Percentiles rank a stretch among this genome's conserved stretches.
Conservation (phyloP, 2,797 vertebrate species). For the Enteromius paludinosus region DNA sequence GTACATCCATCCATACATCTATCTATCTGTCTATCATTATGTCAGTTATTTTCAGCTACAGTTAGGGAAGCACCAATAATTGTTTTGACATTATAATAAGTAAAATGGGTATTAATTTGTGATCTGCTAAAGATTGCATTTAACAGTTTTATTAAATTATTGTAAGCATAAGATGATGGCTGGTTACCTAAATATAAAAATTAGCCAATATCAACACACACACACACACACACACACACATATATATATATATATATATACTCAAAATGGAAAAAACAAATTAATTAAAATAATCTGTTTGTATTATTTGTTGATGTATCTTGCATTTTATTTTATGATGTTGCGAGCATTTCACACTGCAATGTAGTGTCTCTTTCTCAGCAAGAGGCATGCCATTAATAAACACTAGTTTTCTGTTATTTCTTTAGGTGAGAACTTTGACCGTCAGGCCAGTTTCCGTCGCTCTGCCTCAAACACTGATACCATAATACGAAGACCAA, state of each 20-base stretch:
- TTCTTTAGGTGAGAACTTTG: conserved; percentile 90
- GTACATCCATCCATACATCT: conserved; percentile 61
- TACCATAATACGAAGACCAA: conserved; percentile 85
- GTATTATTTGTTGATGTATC: neutral
- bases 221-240: too few species aligned
- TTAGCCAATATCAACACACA: neutral
- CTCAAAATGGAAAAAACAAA: neutral
- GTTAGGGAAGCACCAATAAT: too few species aligned
- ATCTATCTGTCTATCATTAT: neutral
- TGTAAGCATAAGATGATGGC: neutral
- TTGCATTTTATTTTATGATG: neutral
- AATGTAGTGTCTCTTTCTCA: neutral
- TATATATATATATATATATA: neutral
- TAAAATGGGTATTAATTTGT: neutral
- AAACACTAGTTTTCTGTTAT: neutral
- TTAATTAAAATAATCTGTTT: neutral
- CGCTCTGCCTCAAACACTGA: conserved; percentile 87
- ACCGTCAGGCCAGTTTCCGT: conserved; percentile 94
- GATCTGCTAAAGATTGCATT: neutral
- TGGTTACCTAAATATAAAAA: neutral
- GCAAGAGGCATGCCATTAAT: neutral
- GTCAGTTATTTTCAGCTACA: neutral
- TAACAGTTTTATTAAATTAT: neutral
- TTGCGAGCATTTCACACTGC: neutral
- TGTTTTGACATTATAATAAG: neutral